Evolutionary conservation across 2,888 invertebrate genomes (phyloP), one percentile per base, ranked within the genome.

Genomic region (Papilio demoleus): DNA sequence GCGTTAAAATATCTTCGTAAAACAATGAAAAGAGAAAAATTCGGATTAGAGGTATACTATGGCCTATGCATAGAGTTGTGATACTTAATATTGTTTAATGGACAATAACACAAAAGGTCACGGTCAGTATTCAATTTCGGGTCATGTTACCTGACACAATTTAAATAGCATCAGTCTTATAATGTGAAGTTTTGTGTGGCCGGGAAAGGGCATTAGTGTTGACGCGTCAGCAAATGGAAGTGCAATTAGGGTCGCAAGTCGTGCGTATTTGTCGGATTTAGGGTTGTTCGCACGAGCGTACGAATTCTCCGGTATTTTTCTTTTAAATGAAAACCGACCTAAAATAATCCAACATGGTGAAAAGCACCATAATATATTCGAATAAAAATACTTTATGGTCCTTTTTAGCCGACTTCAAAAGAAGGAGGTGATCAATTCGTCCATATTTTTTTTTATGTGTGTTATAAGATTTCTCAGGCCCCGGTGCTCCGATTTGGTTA

Each of bases 191-290:
- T 61, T 67, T 53, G 8, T 19, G 50, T 67, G 56, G 45, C 47
- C 42, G 61, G 58, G 53, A 64, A 70, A 59, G 34, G 53, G 63
- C 50, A 40, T 70, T 59, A 34, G 45, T 27, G 17, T 67, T 40
- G 40, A 8, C 56, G 62, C 56, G 67, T 62, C 56, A 67, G 56
- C 45, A 67, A 67, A 62, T 70, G 36, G 67, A 50, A 50, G 60
- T 59, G 50, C 70, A 70, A 70, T 70, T 70, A 70, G 60, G 67
- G 53, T 40, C 50, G 12, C 64, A 70, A 64, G 53, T 67, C 67
- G 64, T 70, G 70, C 70, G 70, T 67, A 60, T 60, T 47, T 53
- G 34, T 45, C 31, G 63, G 42, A 67, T 60, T 70, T 60, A 60
- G 34, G 66, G 50, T 45, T 40, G 53, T 59, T 47, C 59, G 47